A percentile compares a stretch with the other conserved stretches of the same genome.
Conservation (phyloP, 2,888 invertebrate species). For the Platycheirus rosarum region DNA sequence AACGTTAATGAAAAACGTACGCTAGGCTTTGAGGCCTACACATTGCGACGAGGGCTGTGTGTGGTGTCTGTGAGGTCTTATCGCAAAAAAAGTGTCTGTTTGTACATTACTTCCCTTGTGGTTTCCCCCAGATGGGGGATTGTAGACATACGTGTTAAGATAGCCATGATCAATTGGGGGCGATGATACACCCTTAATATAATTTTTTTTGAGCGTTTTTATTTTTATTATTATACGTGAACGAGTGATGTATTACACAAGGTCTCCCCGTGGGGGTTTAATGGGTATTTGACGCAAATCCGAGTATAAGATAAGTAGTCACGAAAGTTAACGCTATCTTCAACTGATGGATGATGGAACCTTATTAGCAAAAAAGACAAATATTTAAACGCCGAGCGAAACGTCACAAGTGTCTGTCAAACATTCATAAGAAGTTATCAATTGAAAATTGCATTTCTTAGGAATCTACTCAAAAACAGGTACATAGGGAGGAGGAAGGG, state of each 20-base stretch:
- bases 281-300: conserved; percentile 44
- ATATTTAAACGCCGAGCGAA: conserved; percentile 25
- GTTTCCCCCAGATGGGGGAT: conserved; percentile 32
- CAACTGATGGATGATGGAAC: conserved; percentile 23
- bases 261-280: conserved; percentile 69
- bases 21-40: conserved; percentile 59
- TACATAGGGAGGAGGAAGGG: background rate
- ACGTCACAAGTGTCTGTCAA: conserved; percentile 4
- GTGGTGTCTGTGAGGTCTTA: conserved; percentile 39
- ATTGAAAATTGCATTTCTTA: conserved; percentile 31
- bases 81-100: conserved; percentile 69
- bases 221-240: background rate
- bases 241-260: conserved; percentile 46
- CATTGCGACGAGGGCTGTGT: conserved; percentile 16
- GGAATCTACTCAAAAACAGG: background rate
- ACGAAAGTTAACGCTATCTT: conserved; percentile 35
- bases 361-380: conserved; percentile 7
- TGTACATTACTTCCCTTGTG: conserved; percentile 49
- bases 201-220: conserved; percentile 16
- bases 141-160: conserved; percentile 40
- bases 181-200: conserved; percentile 70
- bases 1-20: conserved; percentile 71
- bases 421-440: conserved; percentile 19
- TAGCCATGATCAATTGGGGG: conserved; percentile 70
- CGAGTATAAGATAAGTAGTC: conserved; percentile 65